A percentile compares a stretch with the other conserved stretches of the same genome.
phyloP scores from a whole-genome alignment of 2,113 vertebrate genomes.

The Tursiops truncatus region DNA sequence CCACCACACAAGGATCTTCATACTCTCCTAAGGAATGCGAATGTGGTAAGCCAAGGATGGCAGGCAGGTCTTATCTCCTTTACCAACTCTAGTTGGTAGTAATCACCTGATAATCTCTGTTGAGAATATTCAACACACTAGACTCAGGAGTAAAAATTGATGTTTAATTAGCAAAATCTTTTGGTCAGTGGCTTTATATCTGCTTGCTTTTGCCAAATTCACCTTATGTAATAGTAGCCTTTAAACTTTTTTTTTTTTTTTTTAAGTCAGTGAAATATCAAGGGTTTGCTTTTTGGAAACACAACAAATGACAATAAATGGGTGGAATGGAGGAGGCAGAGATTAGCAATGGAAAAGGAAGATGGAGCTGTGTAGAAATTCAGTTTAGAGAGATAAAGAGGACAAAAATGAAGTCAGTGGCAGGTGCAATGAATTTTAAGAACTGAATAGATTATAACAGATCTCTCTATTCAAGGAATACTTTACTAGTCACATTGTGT shows the following conservation, averaged over 20 bases:
- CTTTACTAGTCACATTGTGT: background rate
- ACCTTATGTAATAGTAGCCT: background rate
- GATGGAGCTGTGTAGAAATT: rapidly evolving
- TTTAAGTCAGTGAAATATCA: background rate
- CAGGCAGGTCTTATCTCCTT: background rate
- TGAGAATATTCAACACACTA: background rate
- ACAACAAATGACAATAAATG: rapidly evolving
- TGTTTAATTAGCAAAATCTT: background rate
- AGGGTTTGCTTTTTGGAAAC: background rate
- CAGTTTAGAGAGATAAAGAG: background rate
- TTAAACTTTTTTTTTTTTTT: background rate
- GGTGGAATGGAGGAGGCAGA: background rate
- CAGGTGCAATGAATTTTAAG: background rate
- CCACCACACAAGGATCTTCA: background rate
- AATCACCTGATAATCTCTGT: background rate
- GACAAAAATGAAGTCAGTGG: background rate
- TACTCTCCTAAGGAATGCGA: rapidly evolving
- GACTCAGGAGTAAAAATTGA: background rate
- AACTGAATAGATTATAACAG: background rate
- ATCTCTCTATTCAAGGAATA: background rate
- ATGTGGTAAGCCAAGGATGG: background rate
- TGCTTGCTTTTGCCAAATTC: background rate
- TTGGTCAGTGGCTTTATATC: background rate
- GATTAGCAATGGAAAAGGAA: background rate
- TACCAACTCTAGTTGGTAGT: no score